These are phyloP conservation scores for Digitonthophagus gazella DNA, from an alignment of 2,888 invertebrate genomes.

Conservation along the genomic window DNA sequence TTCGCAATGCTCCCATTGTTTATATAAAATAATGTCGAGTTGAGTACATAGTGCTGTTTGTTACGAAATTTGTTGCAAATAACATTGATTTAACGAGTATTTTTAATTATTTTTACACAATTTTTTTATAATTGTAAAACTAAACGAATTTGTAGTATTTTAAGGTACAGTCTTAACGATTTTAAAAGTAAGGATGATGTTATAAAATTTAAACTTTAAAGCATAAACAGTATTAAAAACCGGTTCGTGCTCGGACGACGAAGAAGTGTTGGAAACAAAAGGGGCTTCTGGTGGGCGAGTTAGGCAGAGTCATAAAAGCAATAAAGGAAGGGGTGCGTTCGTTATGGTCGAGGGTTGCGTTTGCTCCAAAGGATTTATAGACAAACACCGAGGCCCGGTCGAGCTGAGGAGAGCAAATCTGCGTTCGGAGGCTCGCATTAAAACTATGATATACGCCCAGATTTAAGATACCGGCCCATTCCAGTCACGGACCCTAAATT, in stretches of 20 bases:
- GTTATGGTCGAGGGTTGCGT: slow-evolving; percentile 40
- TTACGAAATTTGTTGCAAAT: not conserved
- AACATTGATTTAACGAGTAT: not conserved
- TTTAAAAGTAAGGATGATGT: slow-evolving; percentile 5
- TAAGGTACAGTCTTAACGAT: too few species aligned
- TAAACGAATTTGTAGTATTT: too few species aligned
- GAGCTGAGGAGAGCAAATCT: slow-evolving; percentile 45
- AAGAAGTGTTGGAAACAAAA: slow-evolving; percentile 22
- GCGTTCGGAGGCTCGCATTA: slow-evolving; percentile 50
- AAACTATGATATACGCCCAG: slow-evolving; percentile 53
- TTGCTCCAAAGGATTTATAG: slow-evolving; percentile 51
- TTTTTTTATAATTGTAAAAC: not conserved
- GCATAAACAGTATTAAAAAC: slow-evolving; percentile 13
- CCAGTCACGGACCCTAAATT: slow-evolving; percentile 53
- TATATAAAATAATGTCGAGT: not conserved
- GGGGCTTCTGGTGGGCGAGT: slow-evolving; percentile 23
- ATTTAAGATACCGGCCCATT: slow-evolving; percentile 53
- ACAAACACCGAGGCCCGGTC: slow-evolving; percentile 46
- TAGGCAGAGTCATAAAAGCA: slow-evolving; percentile 38
- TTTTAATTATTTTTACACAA: not conserved
- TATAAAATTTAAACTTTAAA: slow-evolving; percentile 8
- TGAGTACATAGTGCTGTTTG: not conserved
- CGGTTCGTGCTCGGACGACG: slow-evolving; percentile 8
- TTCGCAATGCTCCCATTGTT: not conserved
- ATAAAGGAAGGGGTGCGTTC: slow-evolving; percentile 42